Conservation (phyloP, 1,140 invertebrate genomes). For the Ridgeia piscesae region DNA sequence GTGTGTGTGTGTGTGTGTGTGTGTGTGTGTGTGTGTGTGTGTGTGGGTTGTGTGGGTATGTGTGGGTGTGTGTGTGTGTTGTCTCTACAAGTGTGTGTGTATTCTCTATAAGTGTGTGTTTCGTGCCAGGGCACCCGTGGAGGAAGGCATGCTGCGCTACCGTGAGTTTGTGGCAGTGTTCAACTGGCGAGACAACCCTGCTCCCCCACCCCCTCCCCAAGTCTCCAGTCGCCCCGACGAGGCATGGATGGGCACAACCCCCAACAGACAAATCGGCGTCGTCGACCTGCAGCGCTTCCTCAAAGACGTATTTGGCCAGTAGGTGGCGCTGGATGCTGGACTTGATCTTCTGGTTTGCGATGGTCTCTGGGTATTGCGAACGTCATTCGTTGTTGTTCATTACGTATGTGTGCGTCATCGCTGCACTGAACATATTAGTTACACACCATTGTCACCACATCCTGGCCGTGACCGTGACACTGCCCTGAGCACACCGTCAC, state of each 20-base stretch:
- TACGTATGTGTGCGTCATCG: neutral
- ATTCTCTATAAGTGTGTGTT: neutral
- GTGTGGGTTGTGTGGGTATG: too few species aligned
- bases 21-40: too few species aligned
- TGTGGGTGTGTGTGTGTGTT: neutral
- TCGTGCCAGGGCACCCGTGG: slow-evolving; percentile 35
- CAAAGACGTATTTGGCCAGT: slow-evolving; percentile 37
- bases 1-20: too few species aligned
- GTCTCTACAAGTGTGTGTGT: neutral
- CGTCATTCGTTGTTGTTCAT: neutral
- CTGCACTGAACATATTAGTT: neutral
- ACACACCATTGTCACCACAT: neutral
- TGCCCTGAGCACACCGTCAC: neutral
- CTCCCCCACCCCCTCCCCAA: slow-evolving; percentile 37
- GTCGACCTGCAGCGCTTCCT: slow-evolving; percentile 43
- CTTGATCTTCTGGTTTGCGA: neutral
- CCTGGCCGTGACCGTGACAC: neutral
- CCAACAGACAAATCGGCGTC: slow-evolving; percentile 34
- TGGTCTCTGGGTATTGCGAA: neutral
- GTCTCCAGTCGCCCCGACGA: slow-evolving; percentile 38
- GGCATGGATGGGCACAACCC: slow-evolving; percentile 41
- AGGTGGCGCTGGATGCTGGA: neutral
- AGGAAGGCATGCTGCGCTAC: slow-evolving; percentile 44
- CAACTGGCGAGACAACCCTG: slow-evolving; percentile 50
- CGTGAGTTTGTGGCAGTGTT: slow-evolving; percentile 41